Conservation (phyloP, 2,113 vertebrate species). For the Scatophagus argus region DNA sequence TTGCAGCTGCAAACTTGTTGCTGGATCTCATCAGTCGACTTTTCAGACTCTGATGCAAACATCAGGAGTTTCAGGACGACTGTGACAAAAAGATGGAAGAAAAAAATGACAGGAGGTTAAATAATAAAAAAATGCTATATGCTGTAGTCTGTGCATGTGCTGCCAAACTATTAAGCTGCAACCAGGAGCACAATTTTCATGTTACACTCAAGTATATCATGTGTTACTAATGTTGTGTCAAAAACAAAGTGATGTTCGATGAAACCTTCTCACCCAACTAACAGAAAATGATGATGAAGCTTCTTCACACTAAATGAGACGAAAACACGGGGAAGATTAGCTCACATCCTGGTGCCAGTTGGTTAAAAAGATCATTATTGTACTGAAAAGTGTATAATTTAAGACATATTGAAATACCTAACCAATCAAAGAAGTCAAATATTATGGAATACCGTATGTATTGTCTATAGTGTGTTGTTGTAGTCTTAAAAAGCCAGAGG, state of each 20-base stretch:
- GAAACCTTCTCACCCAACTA: constrained; percentile 59
- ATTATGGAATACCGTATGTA: constrained; percentile 84
- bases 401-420: constrained; percentile 88
- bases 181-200: constrained; percentile 82
- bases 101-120: constrained; percentile 35
- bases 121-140: constrained; percentile 52
- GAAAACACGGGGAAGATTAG: constrained; percentile 51
- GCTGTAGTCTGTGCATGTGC: constrained; percentile 83
- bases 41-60: constrained; percentile 22
- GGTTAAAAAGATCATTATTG: constrained; percentile 80
- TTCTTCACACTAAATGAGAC: constrained; percentile 28
- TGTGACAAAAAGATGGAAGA: constrained; percentile 34
- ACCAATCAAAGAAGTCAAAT: constrained; percentile 86
- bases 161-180: constrained; percentile 80
- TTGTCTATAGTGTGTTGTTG: constrained; percentile 86
- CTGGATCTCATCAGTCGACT: constrained; percentile 20
- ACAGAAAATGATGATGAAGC: constrained; percentile 46
- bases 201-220: constrained; percentile 70
- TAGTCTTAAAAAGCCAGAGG: constrained; percentile 80
- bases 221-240: constrained; percentile 74
- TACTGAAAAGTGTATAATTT: constrained; percentile 89
- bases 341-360: constrained; percentile 77
- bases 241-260: constrained; percentile 59
- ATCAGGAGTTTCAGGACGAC: constrained; percentile 35
- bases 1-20: constrained; percentile 43